phyloP scores from a whole-genome alignment of 2,797 vertebrate genomes.

The Diplodus puntazzo region DNA sequence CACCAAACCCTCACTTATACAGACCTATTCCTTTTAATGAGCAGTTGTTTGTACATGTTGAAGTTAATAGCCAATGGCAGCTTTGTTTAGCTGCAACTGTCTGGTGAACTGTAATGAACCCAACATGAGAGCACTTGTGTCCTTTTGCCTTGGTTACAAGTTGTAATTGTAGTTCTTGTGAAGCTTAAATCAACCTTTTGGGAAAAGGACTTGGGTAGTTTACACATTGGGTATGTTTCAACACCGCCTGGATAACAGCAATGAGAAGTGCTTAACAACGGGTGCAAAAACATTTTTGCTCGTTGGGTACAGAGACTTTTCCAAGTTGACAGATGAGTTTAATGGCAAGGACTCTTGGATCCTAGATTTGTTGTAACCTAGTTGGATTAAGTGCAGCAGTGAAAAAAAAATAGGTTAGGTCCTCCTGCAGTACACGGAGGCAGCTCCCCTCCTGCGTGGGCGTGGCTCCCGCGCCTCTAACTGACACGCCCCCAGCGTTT shows the following conservation, averaged over 20 bases:
- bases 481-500: no score
- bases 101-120: constrained; percentile 9
- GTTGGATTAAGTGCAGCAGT: constrained; percentile 13
- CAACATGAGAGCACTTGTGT: background rate
- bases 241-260: constrained; percentile 1
- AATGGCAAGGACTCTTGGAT: constrained; percentile 16
- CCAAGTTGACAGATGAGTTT: constrained; percentile 33
- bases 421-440: no score
- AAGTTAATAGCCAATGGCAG: background rate
- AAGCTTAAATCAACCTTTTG: constrained; percentile 3
- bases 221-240: no score
- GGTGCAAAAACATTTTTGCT: constrained; percentile 19
- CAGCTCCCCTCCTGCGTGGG: no score
- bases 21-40: constrained; percentile 8
- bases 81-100: background rate
- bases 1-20: background rate
- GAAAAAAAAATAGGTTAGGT: no score
- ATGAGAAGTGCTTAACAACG: constrained; percentile 35
- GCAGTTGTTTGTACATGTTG: constrained; percentile 7
- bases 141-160: background rate
- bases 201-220: background rate
- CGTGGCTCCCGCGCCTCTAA: no score
- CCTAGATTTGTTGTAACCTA: constrained; percentile 20
- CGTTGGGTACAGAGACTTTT: background rate
- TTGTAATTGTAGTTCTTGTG: constrained; percentile 10